Base-by-base conservation (phyloP, 2,888 invertebrate genomes). In the Nemotelus nigrinus region DNA sequence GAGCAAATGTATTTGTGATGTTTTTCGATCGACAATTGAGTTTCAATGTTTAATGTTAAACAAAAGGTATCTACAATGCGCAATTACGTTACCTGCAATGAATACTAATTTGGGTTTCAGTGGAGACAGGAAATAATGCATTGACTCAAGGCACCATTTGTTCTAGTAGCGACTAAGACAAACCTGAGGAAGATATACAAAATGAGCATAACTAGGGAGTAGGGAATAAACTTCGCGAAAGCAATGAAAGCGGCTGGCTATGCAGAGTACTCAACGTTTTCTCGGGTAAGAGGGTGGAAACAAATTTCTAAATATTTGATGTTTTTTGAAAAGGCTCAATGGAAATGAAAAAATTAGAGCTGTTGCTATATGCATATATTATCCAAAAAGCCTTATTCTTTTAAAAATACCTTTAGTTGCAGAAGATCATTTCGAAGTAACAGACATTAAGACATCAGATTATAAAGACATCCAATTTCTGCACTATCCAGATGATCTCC, bases 101-200 rank as follows among this genome's bases (percentile, higher is more conserved):
- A 53, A 53, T 53, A 25, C 25, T 43, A 43, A 7, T 41, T 63
- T 10, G 5, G 10, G 1, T 67, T 71, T 25, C 47, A 72, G 72
- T 72, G 72, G 72, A 72, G 58, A 8, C 58, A 58, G 10, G 72
- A 72, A 47, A 72, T 72, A 60, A 72, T 10, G 48, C 58, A 72
- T 58, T 39, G 48, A 8, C 44, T 39, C 2, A 58, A 41, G 3
- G 43, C 48, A 2, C 72, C 72, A n/a, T 43, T 41, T 10, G 60
- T 72, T 25, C 39, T 72, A 10, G 72, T 72, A 2, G 72, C 58
- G 25, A 60, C 60, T 39, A 58, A 72, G 47, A 72, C n/a, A 4
- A 60, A 72, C 60, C 48, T 72, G 8, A 58, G 72, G 47, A 58
- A 60, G 25, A n/a, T 44, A n/a, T 45, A 57, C 25, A 58, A 60